Evolutionary conservation across 1,140 invertebrate genomes (phyloP), one percentile per base, ranked within the genome.

Genomic region (Brevipalpus yothersi): DNA sequence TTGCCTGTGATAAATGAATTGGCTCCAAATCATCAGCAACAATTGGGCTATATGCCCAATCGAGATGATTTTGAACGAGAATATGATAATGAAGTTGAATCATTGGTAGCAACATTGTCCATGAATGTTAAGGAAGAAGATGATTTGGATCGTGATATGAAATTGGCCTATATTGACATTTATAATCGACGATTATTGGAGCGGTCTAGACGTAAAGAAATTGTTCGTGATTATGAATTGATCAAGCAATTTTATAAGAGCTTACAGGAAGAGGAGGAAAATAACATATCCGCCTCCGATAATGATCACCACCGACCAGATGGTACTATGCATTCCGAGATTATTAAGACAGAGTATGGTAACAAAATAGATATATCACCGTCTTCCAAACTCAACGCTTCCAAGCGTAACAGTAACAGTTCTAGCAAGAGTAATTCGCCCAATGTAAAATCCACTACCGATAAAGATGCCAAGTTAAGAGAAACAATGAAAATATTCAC

Each of bases 11-110:
- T 57, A n/a, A 17, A 19, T 45, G 53, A 63, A 12, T 39, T 64
- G 15, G 17, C 47, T 23, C 47, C 19, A 21, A 13, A 17, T 15
- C 87, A 94, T 74, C 76, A 81, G 57, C 79, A 86, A 68, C 71
- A 76, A 47, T 72, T 93, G n/a, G 87, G 87, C n/a, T 96, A 92
- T 66, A 91, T 92, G 84, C 84, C 88, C 15, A 83, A 88, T 68
- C 77, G 90, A 68, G 89, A 94, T 78, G 90, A 94, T 71, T 95
- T 91, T 77, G 90, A 95, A 77, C 64, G 84, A 80, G 89, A 93
- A 72, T 86, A 83, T 73, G 87, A 93, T 70, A 86, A 88, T 71
- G 84, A 86, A 66, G 86, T 88, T 13, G 90, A 94, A 71, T 79
- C 82, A 62, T 73, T 92, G 56, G 82, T 93, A 63, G 88, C 86